These are phyloP conservation scores for Drosophila mojavensis DNA, from an alignment of 1,140 invertebrate species.

Conservation along the genomic window DNA sequence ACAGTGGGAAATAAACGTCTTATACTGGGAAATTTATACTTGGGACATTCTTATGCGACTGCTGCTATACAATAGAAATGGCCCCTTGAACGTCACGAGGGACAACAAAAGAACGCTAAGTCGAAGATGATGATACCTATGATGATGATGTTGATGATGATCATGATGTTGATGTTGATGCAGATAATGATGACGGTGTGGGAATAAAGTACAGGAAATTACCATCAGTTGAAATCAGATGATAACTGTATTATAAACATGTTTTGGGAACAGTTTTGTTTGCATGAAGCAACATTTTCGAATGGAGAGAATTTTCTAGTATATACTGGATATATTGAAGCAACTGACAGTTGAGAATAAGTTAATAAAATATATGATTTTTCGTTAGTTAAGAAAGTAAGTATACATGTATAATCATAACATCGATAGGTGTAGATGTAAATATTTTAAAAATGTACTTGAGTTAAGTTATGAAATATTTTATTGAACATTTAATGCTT, in stretches of 20 bases:
- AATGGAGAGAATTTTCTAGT: no score
- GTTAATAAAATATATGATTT: no score
- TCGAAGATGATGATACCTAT: not conserved
- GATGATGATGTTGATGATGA: not conserved
- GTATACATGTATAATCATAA: no score
- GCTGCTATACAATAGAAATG: constrained; percentile 13
- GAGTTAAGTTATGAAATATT: no score
- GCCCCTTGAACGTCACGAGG: constrained; percentile 24
- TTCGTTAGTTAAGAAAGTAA: no score
- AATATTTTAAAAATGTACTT: no score
- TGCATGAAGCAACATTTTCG: no score
- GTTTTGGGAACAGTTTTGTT: not conserved
- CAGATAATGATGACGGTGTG: not conserved
- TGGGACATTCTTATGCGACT: constrained; percentile 13
- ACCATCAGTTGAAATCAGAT: constrained; percentile 1
- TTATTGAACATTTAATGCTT: no score
- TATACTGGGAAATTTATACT: constrained; percentile 31
- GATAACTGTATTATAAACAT: not conserved
- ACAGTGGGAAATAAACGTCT: constrained; percentile 13
- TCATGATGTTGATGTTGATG: not conserved
- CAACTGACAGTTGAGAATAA: no score
- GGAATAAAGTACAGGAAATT: constrained; percentile 2
- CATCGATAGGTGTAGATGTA: no score
- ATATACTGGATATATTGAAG: no score
- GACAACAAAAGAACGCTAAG: not conserved